Evolutionary conservation across 92 coral and sea anemone genomes (phyloP).

Genomic region (Chrysogorgia sp.): DNA sequence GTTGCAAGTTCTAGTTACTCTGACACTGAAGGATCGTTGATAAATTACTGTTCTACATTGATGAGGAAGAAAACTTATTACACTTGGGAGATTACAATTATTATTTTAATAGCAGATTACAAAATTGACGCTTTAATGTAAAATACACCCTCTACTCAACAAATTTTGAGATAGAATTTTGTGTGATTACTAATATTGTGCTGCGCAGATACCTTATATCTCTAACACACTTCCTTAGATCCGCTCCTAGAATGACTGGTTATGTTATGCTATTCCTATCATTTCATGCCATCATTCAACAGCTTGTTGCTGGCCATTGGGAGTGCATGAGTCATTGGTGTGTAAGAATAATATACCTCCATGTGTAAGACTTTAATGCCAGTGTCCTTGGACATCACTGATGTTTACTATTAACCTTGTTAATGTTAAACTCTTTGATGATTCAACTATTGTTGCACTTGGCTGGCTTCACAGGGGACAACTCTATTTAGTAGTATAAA

Average conservation of each 20-base stretch:
- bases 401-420: conserved; percentile 26
- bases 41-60: no score
- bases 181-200: no score
- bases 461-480: conserved; percentile 51
- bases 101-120: no score
- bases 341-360: conserved; percentile 42
- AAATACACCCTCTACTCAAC: no score
- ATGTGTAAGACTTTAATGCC: conserved; percentile 8
- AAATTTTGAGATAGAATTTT: no score
- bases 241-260: conserved; percentile 33
- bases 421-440: conserved; percentile 27
- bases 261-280: conserved; percentile 3
- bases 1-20: no score
- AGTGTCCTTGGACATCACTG: conserved; percentile 27
- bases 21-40: no score
- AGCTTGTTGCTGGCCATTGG: conserved; percentile 45
- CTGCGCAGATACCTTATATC: no score
- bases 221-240: conserved; percentile 52
- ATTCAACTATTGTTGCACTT: conserved; percentile 21
- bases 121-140: no score
- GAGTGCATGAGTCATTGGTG: conserved; percentile 53
- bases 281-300: conserved; percentile 42
- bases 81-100: no score
- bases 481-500: neutral
- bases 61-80: no score